Conservation (phyloP, 2,888 invertebrate species). For the Scaeva pyrastri region DNA sequence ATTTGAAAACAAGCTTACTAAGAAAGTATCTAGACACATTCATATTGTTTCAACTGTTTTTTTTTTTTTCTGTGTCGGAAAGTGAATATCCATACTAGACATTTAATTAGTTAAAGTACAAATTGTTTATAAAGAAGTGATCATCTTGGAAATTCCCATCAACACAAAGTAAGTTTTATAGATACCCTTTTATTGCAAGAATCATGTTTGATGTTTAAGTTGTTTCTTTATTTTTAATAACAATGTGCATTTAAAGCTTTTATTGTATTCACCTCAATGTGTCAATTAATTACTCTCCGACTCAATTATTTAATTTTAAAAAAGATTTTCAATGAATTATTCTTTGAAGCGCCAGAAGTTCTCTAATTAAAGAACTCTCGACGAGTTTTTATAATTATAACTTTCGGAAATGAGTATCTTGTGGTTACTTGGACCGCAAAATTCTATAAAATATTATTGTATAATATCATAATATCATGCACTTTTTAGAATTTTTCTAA, state of each 20-base stretch:
- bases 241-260: neutral
- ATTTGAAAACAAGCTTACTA: neutral
- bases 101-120: conserved; percentile 17
- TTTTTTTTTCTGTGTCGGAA: neutral
- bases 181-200: neutral
- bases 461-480: too few relatives aligned
- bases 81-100: conserved; percentile 8
- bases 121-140: conserved; percentile 39
- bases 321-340: conserved; percentile 6
- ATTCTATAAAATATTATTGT: too few relatives aligned
- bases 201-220: neutral
- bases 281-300: conserved; percentile 8
- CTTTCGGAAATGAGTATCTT: neutral
- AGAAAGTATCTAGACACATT: neutral
- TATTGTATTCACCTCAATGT: conserved; percentile 19
- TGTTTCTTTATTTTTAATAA: neutral
- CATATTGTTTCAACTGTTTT: neutral
- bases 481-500: too few relatives aligned
- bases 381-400: neutral
- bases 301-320: neutral
- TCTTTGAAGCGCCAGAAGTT: conserved; percentile 19
- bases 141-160: conserved; percentile 57
- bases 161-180: conserved; percentile 39
- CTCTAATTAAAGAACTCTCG: neutral
- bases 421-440: neutral